Base-by-base conservation (phyloP, 35 echinoderm and acorn worm species). In the Ophiothrix spiculata region DNA sequence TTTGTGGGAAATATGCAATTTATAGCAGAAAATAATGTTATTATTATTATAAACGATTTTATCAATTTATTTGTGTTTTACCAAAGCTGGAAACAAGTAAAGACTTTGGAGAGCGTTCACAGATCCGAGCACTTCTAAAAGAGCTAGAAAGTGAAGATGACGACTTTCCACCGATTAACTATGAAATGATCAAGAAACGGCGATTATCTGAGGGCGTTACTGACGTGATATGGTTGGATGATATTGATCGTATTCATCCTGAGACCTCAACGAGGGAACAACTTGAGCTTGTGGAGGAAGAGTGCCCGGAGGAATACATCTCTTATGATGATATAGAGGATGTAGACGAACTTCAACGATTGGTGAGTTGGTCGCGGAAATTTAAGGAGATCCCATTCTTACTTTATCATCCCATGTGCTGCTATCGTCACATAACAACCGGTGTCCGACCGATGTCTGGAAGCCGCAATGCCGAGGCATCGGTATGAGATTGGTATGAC, bases 281-380 rank as follows among this genome's bases (percentile, higher is more conserved):
- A 1, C 29, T 82, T 1, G 80, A 82, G 40, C 32, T 46, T 37
- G 49, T 0, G 80, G 31, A 42, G 0, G 40, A 39, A 28, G 23
- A 0, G 4, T 16, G n/a, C 32, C n/a, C 40, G 1, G 80, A 49
- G 21, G 80, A 82, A 10, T 46, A 45, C 15, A 19, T 82, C 3
- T 39, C 38, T 4, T 82, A 82, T 82, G 80, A 82, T 54, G 80
- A 82, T 39, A 82, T 82, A 46, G 40, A 82, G 33, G 80, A 82
- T 82, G 39, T 45, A 17, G 40, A 21, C 6, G 80, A 82, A 33
- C 40, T 82, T 1, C 25, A 82, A 45, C 41, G 33, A 82, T 29
- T 82, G 40, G 80, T 82, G 33, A 49, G 80, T 45, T 36, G 13
- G 8, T 29, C 33, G 33, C 4, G n/a, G n/a, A 25, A 25, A 74